Conservation (phyloP, 2,888 invertebrate species). For the Dichetophora obliterata region DNA sequence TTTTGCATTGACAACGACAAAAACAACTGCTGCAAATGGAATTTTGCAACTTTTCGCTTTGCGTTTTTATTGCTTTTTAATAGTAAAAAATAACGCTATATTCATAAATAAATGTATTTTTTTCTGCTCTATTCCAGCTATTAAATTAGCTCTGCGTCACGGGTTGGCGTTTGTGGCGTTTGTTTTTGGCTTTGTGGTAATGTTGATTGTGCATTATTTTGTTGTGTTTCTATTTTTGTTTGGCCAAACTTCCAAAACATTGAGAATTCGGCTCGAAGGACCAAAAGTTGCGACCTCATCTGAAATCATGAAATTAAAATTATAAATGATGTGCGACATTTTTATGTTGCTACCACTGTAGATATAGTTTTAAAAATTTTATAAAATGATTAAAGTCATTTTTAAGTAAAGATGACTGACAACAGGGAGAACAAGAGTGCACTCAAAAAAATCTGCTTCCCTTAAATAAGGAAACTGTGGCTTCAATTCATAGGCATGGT, state of each 20-base stretch:
- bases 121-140: neutral
- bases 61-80: constrained; percentile 25
- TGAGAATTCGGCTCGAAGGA: neutral
- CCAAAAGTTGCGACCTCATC: neutral
- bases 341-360: neutral
- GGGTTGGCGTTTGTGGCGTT: neutral
- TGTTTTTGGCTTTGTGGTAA: constrained; percentile 13
- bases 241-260: constrained; percentile 8
- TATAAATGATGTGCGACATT: neutral
- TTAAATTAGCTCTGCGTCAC: constrained; percentile 10
- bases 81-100: constrained; percentile 20
- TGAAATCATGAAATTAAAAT: neutral
- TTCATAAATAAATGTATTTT: neutral
- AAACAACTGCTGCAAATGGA: constrained; percentile 19
- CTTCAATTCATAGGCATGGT: no score
- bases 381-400: no score
- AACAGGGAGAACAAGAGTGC: no score
- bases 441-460: no score
- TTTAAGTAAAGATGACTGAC: no score
- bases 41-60: constrained; percentile 17
- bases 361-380: no score
- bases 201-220: neutral
- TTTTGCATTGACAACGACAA: constrained; percentile 18
- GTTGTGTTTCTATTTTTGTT: neutral
- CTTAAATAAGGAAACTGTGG: no score